Base-by-base conservation (phyloP, 2,797 vertebrate species). In the Cirrhinus molitorella region DNA sequence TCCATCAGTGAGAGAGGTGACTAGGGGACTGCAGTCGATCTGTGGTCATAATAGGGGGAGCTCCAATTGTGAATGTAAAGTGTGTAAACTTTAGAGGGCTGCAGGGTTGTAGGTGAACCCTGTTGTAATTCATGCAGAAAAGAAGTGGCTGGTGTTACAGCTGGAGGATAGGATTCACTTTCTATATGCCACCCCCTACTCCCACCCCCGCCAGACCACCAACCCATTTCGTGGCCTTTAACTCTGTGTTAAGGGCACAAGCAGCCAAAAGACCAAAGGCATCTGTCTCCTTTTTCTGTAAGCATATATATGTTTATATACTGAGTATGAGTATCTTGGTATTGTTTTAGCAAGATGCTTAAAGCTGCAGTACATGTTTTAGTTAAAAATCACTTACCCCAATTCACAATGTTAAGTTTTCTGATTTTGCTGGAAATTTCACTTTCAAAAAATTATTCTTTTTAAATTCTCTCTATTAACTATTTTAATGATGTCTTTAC, bases 101-200 rank as follows among this genome's bases (percentile, higher is more conserved):
- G 76, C 82, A 87, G 67, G 61, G 71, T 79, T 75, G 13, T 86
- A 80, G 79, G 67, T 87, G 84, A n/a, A 91, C 85, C 74, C 89
- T 81, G 73, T 77, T 88, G 88, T 88, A 88, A 90, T 88, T 88
- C 81, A 89, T 90, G 89, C 55, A 81, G 85, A 83, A 87, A 90
- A 90, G 92, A 93, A 94, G 91, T 92, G 91, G 93, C 91, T 9
- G 89, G 91, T 93, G 90, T 94, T 94, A 88, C 92, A 87, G 34
- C 61, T 70, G 81, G 81, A 67, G 57, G 57, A 61, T 31, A 77
- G 23, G 79, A 87, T 88, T 90, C 86, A 78, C 11, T 71, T 75
- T 87, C 87, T 88, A 86, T 88, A 87, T 78, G 43, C 63, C 40
- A 57, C 63, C n/a, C 65, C 73, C 80, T 34, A 89, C 53, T 40